Evolutionary conservation across 2,113 vertebrate species (phyloP).

Genomic region (Alosa alosa): DNA sequence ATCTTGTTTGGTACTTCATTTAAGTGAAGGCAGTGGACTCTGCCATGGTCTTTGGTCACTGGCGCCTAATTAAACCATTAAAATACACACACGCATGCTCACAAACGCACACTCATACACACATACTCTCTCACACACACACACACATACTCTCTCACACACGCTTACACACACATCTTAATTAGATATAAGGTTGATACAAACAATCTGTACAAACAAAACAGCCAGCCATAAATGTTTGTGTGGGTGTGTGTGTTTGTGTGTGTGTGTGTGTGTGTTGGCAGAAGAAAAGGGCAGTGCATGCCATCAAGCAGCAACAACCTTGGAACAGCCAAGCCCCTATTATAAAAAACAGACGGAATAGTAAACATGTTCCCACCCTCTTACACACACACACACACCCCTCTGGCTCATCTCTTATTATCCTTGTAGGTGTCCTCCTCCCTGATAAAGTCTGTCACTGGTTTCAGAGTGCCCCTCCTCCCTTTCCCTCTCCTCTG

Average conservation of each 20-base stretch:
- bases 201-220: background rate
- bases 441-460: slow-evolving; percentile 42
- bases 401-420: slow-evolving; percentile 17
- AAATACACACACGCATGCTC: background rate
- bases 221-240: background rate
- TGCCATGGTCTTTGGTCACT: background rate
- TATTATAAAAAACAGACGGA: background rate
- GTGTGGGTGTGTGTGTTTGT: background rate
- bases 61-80: background rate
- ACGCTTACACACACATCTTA: background rate
- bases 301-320: background rate
- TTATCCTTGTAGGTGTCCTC: slow-evolving; percentile 53
- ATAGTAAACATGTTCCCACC: background rate
- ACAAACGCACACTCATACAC: background rate
- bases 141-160: background rate
- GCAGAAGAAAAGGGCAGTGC: background rate
- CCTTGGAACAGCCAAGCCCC: background rate
- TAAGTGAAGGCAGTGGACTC: background rate
- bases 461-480: slow-evolving; percentile 29
- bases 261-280: background rate
- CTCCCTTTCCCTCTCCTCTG: slow-evolving; percentile 4
- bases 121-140: background rate
- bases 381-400: background rate
- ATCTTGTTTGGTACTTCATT: background rate
- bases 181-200: background rate